Percentiles rank a stretch among this genome's conserved stretches.
Evolutionary conservation across 2,888 invertebrate genomes (phyloP).

Genomic region (Drosophila fulvimacula): DNA sequence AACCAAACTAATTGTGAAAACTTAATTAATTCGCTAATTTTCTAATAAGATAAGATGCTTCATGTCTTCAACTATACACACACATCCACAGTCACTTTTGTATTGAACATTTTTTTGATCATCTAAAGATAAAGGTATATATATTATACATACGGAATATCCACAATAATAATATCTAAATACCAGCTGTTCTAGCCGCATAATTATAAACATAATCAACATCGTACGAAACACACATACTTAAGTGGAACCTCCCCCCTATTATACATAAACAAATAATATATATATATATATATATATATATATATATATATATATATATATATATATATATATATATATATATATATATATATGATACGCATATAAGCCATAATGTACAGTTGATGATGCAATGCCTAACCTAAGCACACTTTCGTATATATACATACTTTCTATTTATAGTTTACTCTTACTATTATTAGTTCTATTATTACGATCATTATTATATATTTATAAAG

Average conservation of each 20-base stretch:
- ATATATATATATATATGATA: conserved; percentile 40
- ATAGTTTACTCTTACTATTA: conserved; percentile 43
- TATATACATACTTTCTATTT: conserved; percentile 39
- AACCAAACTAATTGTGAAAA: conserved; percentile 1
- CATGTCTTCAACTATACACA: conserved; percentile 20
- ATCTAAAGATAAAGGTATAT: conserved; percentile 46
- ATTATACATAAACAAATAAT: conserved; percentile 39
- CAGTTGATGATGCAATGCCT: conserved; percentile 76
- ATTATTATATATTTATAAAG: conserved; percentile 44
- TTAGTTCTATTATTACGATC: conserved; percentile 24
- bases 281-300: no score
- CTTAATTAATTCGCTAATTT: conserved; percentile 26
- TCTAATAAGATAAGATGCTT: conserved; percentile 18
- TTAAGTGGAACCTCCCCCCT: conserved; percentile 43
- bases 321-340: no score
- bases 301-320: no score
- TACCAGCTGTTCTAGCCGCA: conserved; percentile 61
- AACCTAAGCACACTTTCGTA: conserved; percentile 70
- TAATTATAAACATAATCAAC: conserved; percentile 70
- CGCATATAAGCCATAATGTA: conserved; percentile 72
- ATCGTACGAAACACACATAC: conserved; percentile 43
- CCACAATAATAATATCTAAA: conserved; percentile 44
- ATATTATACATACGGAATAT: conserved; percentile 42
- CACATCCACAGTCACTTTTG: conserved; percentile 64
- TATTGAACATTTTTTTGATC: conserved; percentile 58